Percentiles rank a stretch among this genome's conserved stretches.
Evolutionary conservation across 2,888 invertebrate species (phyloP).

Genomic region (Drosophila mulleri): DNA sequence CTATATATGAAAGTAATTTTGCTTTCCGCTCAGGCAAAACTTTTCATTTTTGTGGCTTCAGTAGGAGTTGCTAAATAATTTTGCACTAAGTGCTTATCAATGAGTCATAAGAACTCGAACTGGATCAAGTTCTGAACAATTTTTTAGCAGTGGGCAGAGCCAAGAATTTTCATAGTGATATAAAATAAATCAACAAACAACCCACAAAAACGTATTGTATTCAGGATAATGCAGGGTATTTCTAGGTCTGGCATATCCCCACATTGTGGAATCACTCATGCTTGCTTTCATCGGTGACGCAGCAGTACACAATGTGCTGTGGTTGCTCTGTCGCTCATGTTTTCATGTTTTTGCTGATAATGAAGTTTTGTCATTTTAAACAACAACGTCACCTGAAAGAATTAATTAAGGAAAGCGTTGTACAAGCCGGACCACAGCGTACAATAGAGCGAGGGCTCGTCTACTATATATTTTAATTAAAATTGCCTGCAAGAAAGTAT

Average conservation of each 20-base stretch:
- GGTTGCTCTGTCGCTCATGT: constrained; percentile 3
- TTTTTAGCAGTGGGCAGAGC: too few relatives aligned
- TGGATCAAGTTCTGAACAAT: too few relatives aligned
- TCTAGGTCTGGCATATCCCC: not conserved
- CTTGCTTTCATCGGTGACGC: constrained; percentile 2
- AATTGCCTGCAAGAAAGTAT: not conserved
- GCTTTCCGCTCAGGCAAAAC: not conserved
- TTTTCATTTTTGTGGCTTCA: not conserved
- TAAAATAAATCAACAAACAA: too few relatives aligned
- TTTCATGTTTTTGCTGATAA: not conserved
- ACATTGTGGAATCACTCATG: not conserved
- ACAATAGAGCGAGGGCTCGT: not conserved
- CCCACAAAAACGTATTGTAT: not conserved
- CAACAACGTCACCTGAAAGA: constrained; percentile 5
- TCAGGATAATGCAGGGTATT: not conserved
- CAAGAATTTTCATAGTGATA: too few relatives aligned
- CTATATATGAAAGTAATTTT: too few relatives aligned
- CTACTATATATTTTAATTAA: constrained; percentile 1
- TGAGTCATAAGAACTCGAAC: too few relatives aligned
- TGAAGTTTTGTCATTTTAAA: constrained; percentile 5
- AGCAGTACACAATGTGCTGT: not conserved
- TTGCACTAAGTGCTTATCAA: too few relatives aligned
- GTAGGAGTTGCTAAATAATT: too few relatives aligned
- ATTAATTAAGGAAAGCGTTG: constrained; percentile 7
- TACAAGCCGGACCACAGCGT: not conserved